A percentile compares a stretch with the other conserved stretches of the same genome.
Evolutionary conservation across 2,113 vertebrate species (phyloP).

Genomic region (Conger conger): DNA sequence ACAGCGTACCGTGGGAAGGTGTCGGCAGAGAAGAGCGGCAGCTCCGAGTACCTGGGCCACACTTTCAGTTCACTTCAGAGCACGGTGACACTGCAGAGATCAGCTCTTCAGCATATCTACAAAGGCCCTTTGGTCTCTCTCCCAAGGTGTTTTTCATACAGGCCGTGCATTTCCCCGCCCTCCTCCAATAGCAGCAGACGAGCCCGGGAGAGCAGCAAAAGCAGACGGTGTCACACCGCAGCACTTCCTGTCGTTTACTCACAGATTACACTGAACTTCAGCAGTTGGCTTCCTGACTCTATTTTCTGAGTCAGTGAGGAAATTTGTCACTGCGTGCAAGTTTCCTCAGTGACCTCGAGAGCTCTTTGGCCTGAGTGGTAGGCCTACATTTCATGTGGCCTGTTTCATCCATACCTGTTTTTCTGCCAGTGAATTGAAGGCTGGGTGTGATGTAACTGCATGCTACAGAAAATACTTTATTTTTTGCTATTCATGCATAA

Average conservation of each 20-base stretch:
- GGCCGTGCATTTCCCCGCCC: background rate
- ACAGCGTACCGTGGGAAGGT: background rate
- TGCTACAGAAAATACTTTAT: background rate
- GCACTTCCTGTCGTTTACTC: conserved; percentile 21
- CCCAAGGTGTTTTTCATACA: background rate
- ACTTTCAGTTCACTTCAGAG: background rate
- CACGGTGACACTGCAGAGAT: background rate
- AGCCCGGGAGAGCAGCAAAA: background rate
- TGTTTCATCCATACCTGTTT: background rate
- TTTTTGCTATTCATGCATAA: background rate
- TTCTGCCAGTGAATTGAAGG: background rate
- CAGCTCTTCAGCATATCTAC: background rate
- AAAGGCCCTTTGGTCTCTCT: background rate
- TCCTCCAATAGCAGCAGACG: background rate
- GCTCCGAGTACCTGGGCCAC: background rate
- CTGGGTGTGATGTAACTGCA: background rate
- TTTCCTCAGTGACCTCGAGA: background rate
- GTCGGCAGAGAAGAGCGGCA: background rate
- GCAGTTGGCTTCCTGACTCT: background rate
- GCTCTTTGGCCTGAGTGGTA: background rate
- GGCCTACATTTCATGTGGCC: background rate
- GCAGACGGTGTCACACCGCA: conserved; percentile 10
- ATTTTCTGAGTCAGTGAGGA: background rate
- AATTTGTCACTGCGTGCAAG: background rate
- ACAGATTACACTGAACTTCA: background rate